Evolutionary conservation across 2,113 vertebrate genomes (phyloP).

Genomic region (Syngnathus floridae): DNA sequence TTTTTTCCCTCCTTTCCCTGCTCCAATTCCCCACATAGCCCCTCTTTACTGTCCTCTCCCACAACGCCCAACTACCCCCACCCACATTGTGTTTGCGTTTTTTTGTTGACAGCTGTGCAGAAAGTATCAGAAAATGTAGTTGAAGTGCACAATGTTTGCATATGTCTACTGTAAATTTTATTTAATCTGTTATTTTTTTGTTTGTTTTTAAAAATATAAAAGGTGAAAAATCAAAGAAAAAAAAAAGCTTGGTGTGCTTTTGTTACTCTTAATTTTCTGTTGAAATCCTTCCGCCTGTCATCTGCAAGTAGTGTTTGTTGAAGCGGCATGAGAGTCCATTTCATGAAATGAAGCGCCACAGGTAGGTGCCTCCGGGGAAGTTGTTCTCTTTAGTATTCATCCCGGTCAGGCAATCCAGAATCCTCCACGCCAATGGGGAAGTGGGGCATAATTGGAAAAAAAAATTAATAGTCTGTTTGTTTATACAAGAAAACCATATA

Average conservation of each 20-base stretch:
- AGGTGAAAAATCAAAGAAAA: constrained; percentile 61
- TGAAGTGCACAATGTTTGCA: constrained; percentile 79
- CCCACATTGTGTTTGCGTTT: constrained; percentile 67
- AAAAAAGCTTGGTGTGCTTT: constrained; percentile 12
- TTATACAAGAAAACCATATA: too few species aligned
- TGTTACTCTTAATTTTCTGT: background rate
- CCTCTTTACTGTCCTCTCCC: constrained; percentile 44
- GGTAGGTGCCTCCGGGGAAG: too few species aligned
- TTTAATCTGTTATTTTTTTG: constrained; percentile 79
- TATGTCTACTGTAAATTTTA: constrained; percentile 82
- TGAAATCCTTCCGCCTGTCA: background rate
- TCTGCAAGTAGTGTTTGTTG: too few species aligned
- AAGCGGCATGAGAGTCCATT: too few species aligned
- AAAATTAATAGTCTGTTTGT: too few species aligned
- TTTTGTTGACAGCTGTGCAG: constrained; percentile 74
- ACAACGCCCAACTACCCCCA: constrained; percentile 3
- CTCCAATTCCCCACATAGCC: constrained; percentile 28
- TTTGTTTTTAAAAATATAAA: constrained; percentile 85
- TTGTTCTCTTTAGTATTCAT: too few species aligned
- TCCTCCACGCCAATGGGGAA: too few species aligned
- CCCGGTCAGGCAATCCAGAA: too few species aligned
- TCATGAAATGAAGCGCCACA: too few species aligned
- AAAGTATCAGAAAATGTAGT: constrained; percentile 77
- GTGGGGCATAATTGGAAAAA: too few species aligned
- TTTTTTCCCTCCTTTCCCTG: constrained; percentile 33